A percentile compares a stretch with the other conserved stretches of the same genome.
Evolutionary conservation across 35 echinoderm and acorn worm species (phyloP).

Genomic region (Hemicentrotus pulcherrimus): DNA sequence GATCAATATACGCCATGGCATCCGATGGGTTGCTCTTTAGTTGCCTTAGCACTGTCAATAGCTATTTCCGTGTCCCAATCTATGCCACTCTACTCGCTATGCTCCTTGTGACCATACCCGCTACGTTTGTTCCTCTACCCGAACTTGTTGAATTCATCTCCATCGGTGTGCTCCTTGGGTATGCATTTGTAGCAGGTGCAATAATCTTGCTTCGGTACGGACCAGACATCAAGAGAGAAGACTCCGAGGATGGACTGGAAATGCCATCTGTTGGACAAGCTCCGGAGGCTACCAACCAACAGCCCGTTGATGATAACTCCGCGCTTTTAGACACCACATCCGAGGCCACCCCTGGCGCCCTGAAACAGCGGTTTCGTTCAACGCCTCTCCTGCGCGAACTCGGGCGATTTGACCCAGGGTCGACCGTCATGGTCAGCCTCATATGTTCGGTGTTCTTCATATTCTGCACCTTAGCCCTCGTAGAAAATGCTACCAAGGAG

Average conservation of each 20-base stretch:
- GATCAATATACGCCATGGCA: slow-evolving; percentile 81
- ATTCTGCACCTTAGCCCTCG: slow-evolving; percentile 8
- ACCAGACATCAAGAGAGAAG: background rate
- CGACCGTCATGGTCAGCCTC: slow-evolving; percentile 34
- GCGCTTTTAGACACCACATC: background rate
- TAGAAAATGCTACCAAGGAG: background rate
- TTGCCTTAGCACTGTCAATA: slow-evolving; percentile 55
- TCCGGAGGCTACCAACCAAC: background rate
- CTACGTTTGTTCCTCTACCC: slow-evolving; percentile 64
- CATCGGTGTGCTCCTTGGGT: slow-evolving; percentile 81
- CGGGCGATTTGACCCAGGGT: slow-evolving; percentile 3
- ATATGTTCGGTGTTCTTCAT: slow-evolving; percentile 25
- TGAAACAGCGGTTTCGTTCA: slow-evolving; percentile 28
- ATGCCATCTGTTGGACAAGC: background rate
- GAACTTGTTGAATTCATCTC: slow-evolving; percentile 94
- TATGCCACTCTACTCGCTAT: slow-evolving; percentile 62
- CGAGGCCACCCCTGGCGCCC: background rate
- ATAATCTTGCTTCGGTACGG: slow-evolving; percentile 73
- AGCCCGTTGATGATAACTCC: background rate
- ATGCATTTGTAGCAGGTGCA: slow-evolving; percentile 72
- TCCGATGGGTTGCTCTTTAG: slow-evolving; percentile 78
- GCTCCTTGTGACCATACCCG: slow-evolving; percentile 40
- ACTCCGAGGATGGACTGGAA: background rate
- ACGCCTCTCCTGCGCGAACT: slow-evolving; percentile 20
- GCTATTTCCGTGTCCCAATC: slow-evolving; percentile 62